Conservation (phyloP, 2,797 vertebrate species). For the Pithecia hirsuta region DNA sequence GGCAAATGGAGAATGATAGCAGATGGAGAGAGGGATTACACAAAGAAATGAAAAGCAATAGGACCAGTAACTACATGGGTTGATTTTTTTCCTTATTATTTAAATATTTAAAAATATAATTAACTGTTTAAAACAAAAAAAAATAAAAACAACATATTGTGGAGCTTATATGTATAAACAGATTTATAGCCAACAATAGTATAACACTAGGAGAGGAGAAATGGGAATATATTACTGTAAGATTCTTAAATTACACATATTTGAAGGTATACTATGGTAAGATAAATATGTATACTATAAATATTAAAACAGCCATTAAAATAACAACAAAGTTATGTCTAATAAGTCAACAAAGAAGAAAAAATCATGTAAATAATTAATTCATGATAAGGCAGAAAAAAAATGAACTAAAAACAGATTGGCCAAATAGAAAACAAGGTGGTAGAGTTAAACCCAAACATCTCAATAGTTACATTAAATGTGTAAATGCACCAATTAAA, state of each 20-base stretch:
- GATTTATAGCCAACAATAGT: neutral
- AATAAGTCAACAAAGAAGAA: neutral
- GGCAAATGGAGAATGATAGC: neutral
- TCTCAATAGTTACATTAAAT: slow-evolving; percentile 10
- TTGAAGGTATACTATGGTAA: neutral
- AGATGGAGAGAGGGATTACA: neutral
- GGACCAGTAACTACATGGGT: neutral
- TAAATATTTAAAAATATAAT: slow-evolving; percentile 13
- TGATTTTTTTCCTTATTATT: neutral
- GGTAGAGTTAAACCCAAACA: neutral
- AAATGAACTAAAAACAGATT: neutral
- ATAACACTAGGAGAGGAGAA: neutral
- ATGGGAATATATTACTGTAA: neutral
- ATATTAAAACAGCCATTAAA: neutral
- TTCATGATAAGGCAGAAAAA: neutral
- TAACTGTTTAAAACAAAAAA: neutral
- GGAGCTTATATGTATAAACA: neutral
- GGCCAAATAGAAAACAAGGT: neutral
- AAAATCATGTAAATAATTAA: slow-evolving; percentile 18
- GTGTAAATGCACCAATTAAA: slow-evolving; percentile 3
- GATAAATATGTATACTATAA: neutral
- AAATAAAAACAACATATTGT: neutral
- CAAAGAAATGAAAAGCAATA: neutral
- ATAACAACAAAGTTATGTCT: neutral
- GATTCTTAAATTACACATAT: neutral